A percentile compares a stretch with the other conserved stretches of the same genome.
Evolutionary conservation across 2,888 invertebrate species (phyloP).

Genomic region (Galerucella nymphaeae): DNA sequence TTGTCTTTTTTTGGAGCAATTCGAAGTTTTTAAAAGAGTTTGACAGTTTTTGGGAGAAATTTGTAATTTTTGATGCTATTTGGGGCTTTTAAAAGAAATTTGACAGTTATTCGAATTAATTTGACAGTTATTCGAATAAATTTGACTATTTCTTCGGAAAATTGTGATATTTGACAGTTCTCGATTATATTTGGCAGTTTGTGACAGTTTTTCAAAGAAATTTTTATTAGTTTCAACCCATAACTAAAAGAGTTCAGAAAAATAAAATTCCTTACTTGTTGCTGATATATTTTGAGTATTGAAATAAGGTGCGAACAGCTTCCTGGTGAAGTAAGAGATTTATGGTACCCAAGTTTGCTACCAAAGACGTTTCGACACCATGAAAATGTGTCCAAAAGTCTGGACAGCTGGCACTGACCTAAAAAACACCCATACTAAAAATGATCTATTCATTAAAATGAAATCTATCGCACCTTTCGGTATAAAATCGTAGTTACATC

Average conservation of each 20-base stretch:
- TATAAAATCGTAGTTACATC: slow-evolving; percentile 80
- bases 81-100: no score
- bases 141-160: no score
- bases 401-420: slow-evolving; percentile 84
- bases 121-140: no score
- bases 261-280: slow-evolving; percentile 68
- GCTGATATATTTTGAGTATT: slow-evolving; percentile 74
- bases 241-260: neutral
- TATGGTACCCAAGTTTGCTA: slow-evolving; percentile 74
- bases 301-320: slow-evolving; percentile 76
- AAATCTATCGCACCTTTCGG: slow-evolving; percentile 71
- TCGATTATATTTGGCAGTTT: no score
- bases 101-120: no score
- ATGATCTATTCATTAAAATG: neutral
- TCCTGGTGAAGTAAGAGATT: slow-evolving; percentile 78
- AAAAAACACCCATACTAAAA: slow-evolving; percentile 44
- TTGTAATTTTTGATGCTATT: no score
- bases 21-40: no score
- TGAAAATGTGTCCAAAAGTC: slow-evolving; percentile 85
- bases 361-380: slow-evolving; percentile 81
- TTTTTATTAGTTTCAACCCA: no score
- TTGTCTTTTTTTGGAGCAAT: no score
- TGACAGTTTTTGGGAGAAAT: no score
- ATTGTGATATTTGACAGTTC: no score
- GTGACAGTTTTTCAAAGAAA: no score